phyloP scores from a whole-genome alignment of 1,140 invertebrate genomes.

The Nasonia vitripennis region DNA sequence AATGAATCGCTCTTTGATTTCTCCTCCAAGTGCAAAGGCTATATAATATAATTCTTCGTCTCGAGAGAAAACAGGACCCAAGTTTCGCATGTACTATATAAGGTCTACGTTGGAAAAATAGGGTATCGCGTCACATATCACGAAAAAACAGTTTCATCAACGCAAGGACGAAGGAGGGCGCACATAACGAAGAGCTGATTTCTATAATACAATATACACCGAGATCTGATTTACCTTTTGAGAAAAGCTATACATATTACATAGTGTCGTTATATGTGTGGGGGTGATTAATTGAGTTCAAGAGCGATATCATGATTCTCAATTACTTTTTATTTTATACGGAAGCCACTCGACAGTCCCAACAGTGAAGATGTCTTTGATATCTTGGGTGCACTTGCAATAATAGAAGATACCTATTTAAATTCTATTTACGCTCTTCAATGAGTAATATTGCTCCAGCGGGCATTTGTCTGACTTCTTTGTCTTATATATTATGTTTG shows the following conservation, averaged over 20 bases:
- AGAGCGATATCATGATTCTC: neutral
- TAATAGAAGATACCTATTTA: conserved; percentile 51
- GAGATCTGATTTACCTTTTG: conserved; percentile 21
- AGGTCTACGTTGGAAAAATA: neutral
- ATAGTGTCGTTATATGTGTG: neutral
- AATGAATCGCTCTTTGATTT: conserved; percentile 10
- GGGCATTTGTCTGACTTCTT: conserved; percentile 48
- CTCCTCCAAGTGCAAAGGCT: neutral
- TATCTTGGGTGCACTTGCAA: conserved; percentile 52
- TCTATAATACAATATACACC: neutral
- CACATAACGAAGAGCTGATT: neutral
- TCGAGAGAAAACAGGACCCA: conserved; percentile 19
- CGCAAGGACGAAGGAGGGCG: neutral
- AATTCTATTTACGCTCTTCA: conserved; percentile 46
- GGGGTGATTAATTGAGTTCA: conserved; percentile 23
- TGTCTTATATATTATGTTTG: conserved; percentile 47
- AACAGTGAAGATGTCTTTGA: conserved; percentile 45
- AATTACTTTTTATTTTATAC: conserved; percentile 12
- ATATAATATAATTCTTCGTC: neutral
- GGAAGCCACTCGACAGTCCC: conserved; percentile 46
- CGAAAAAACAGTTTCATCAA: neutral
- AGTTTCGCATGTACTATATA: neutral
- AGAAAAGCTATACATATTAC: neutral
- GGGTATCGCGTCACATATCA: neutral
- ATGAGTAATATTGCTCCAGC: conserved; percentile 46